Evolutionary conservation across 30 jellyfish, hydroid and myxozoan species (phyloP), one percentile per base, ranked within the genome.

Genomic region (Cassiopea xamachana): DNA sequence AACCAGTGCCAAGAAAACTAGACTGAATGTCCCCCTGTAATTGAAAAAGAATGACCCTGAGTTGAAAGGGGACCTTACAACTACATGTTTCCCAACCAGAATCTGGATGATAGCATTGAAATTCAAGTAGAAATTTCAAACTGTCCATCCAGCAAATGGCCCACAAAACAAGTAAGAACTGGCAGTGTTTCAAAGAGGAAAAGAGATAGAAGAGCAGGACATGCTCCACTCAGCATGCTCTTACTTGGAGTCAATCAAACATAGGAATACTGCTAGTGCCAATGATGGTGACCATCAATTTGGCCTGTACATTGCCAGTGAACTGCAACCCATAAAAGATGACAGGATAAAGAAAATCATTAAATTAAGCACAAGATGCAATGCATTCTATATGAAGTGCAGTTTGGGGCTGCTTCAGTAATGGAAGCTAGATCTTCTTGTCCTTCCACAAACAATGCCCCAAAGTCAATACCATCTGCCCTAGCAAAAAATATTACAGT

Each of bases 1-100:
- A 50, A 55, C 93, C 73, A 85, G 48, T 50, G 87, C 93, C 89
- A 85, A 77, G 14, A 85, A 51, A 27, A 74, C 86, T 14, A 85
- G 49, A 19, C 84, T 60, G 47, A 59, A 51, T 47, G 80, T 85
- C 62, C 64, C 80, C 79, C 72, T 85, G 93, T 85, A 60, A 62
- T 85, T 85, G 93, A 59, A 73, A 60, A 45, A 85, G 77, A 48
- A 58, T 45, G 79, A 70, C 27, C 93, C 93, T 10, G 87, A 71
- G 16, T 85, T 73, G 70, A 81, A 73, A 50, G 81, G 81, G 17
- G 81, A 73, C 81, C 81, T 73, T 13, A 73, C 0, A 55, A 55
- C 64, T 55, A 55, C 64, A 55, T 55, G 64, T 10, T 55, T 55
- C 64, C 64, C 64, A 55, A 3, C 64, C 64, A 55, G 64, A 69